Conservation (phyloP, 2,888 invertebrate genomes). For the Drosophila tripunctata region DNA sequence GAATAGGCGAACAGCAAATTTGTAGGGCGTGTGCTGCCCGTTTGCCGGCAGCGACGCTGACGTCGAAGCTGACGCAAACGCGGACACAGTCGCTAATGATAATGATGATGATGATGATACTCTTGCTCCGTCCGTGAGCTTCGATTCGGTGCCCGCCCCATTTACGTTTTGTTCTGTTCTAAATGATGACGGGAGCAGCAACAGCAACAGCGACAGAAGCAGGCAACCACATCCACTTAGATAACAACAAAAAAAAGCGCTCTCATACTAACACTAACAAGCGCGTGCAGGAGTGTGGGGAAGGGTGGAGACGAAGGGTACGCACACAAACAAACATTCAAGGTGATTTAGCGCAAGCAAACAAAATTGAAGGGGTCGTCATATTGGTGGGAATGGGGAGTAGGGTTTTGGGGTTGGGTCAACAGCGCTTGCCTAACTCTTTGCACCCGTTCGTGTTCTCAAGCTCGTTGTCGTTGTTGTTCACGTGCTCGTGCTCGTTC, state of each 20-base stretch:
- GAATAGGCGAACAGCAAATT: slow-evolving; percentile 84
- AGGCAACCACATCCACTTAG: slow-evolving; percentile 49
- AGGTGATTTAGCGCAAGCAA: slow-evolving; percentile 34
- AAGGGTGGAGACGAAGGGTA: too few species aligned
- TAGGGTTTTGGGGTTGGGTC: slow-evolving; percentile 40
- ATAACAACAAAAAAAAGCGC: slow-evolving; percentile 48
- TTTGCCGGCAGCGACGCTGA: slow-evolving; percentile 33
- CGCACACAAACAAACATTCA: slow-evolving; percentile 38
- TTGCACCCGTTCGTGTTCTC: slow-evolving; percentile 16
- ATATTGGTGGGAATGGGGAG: slow-evolving; percentile 15
- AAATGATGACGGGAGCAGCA: slow-evolving; percentile 74
- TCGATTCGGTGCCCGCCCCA: slow-evolving; percentile 63
- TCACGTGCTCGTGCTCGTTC: slow-evolving; percentile 5
- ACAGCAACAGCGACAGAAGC: slow-evolving; percentile 20
- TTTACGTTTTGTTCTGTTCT: slow-evolving; percentile 67
- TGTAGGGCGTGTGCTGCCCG: slow-evolving; percentile 72
- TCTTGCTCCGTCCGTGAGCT: slow-evolving; percentile 25
- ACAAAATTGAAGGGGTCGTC: slow-evolving; percentile 10
- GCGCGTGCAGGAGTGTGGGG: slow-evolving; percentile 18
- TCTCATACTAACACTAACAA: slow-evolving; percentile 23
- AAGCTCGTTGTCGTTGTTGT: neutral
- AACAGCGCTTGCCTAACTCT: slow-evolving; percentile 44
- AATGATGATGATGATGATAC: slow-evolving; percentile 70
- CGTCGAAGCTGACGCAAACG: slow-evolving; percentile 46
- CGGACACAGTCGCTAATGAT: too few species aligned